A percentile compares a stretch with the other conserved stretches of the same genome.
phyloP scores from a whole-genome alignment of 2,113 vertebrate species.

The Lepus timidus region DNA sequence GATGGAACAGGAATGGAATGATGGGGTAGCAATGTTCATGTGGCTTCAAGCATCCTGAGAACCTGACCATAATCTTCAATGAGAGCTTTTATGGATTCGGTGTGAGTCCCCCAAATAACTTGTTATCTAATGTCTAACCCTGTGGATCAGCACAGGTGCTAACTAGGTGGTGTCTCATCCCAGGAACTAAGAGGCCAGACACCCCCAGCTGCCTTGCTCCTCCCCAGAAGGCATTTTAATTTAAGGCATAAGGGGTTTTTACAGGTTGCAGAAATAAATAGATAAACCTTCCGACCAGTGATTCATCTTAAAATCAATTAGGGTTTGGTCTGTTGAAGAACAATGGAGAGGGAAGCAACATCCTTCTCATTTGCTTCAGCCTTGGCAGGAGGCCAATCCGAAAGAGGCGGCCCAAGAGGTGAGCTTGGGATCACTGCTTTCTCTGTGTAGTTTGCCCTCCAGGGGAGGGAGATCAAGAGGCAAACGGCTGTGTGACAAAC shows the following conservation, averaged over 20 bases:
- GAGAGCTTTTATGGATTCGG: not conserved
- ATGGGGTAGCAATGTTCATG: not conserved
- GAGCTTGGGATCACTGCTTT: not conserved
- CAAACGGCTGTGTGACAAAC: slow-evolving; percentile 61
- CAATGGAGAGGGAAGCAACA: not conserved
- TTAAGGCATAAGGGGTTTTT: slow-evolving; percentile 47
- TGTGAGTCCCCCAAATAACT: not conserved
- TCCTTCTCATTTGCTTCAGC: not conserved
- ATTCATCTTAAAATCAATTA: slow-evolving; percentile 67
- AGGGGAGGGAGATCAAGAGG: slow-evolving; percentile 56
- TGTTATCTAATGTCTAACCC: not conserved
- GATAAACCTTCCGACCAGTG: slow-evolving; percentile 11
- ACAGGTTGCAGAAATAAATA: not conserved
- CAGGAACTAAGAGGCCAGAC: not conserved
- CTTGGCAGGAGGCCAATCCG: not conserved
- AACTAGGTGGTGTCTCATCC: not conserved
- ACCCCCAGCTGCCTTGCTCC: not conserved
- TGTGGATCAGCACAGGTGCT: accelerated
- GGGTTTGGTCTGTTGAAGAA: not conserved
- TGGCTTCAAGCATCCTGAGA: not conserved
- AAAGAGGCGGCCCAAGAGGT: not conserved
- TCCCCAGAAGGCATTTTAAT: slow-evolving; percentile 33
- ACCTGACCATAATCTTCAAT: not conserved
- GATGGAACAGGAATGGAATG: not conserved
- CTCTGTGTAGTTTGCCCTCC: slow-evolving; percentile 52